Conservation (phyloP, 2,888 invertebrate genomes). For the Parnassius orleans region DNA sequence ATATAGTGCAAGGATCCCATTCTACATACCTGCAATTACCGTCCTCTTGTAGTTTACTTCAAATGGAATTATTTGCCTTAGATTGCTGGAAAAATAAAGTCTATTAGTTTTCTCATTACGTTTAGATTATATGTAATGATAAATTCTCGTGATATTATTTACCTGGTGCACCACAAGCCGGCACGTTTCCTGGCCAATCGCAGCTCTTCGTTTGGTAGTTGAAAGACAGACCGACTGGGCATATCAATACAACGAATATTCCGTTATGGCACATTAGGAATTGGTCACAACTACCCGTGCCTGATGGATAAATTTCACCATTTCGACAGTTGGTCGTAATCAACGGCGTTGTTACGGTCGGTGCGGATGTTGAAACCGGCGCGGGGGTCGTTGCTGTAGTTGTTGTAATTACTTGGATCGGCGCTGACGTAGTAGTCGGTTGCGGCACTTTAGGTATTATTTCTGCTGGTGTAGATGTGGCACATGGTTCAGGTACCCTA, state of each 20-base stretch:
- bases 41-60: too few relatives aligned
- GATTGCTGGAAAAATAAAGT: too few relatives aligned
- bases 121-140: background rate
- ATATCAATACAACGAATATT: conserved; percentile 71
- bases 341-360: background rate
- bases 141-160: conserved; percentile 4
- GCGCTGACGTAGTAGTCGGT: background rate
- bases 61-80: too few relatives aligned
- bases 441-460: conserved; percentile 2
- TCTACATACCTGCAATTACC: too few relatives aligned
- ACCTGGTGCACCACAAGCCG: conserved; percentile 83
- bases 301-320: conserved; percentile 15
- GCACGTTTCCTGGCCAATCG: conserved; percentile 91
- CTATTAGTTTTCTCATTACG: too few relatives aligned
- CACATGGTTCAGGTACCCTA: too few relatives aligned
- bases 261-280: conserved; percentile 18
- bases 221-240: conserved; percentile 89
- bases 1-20: too few relatives aligned
- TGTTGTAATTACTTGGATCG: background rate
- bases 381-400: background rate
- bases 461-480: background rate
- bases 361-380: background rate
- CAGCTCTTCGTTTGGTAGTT: conserved; percentile 84
- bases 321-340: conserved; percentile 1
- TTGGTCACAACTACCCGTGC: too few relatives aligned